These are phyloP conservation scores for Wiebesia pumilae DNA, from an alignment of 1,140 invertebrate species.

Conservation along the genomic window DNA sequence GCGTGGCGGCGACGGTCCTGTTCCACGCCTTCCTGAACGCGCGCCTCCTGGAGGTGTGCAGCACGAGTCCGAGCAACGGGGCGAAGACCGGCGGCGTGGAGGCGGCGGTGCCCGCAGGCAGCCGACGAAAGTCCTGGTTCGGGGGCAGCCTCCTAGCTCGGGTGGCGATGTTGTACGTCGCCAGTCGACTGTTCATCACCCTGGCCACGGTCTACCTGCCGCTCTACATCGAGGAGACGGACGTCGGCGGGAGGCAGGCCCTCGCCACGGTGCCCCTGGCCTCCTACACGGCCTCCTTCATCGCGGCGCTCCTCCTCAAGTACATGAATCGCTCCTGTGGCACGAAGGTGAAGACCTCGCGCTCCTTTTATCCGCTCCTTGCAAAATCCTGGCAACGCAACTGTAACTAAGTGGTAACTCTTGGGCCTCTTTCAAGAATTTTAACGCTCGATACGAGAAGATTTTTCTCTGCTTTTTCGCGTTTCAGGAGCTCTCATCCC, in stretches of 20 bases:
- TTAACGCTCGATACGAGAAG: no score
- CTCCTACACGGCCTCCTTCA: constrained; percentile 89
- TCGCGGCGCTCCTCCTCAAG: constrained; percentile 86
- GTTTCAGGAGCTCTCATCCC: no score
- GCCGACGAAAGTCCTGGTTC: constrained; percentile 56
- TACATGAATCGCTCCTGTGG: constrained; percentile 77
- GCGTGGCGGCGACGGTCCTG: constrained; percentile 75
- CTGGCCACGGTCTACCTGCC: constrained; percentile 91
- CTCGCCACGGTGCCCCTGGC: constrained; percentile 92
- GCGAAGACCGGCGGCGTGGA: neutral
- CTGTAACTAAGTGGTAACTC: no score
- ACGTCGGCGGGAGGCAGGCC: constrained; percentile 75
- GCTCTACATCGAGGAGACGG: constrained; percentile 83
- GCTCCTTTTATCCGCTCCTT: neutral
- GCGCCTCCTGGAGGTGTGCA: constrained; percentile 61
- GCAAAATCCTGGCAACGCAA: no score
- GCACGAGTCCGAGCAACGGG: neutral
- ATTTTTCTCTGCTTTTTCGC: no score
- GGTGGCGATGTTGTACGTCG: constrained; percentile 81
- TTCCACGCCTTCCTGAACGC: constrained; percentile 77
- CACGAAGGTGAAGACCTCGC: constrained; percentile 73
- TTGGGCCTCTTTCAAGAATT: no score
- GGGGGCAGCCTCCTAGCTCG: constrained; percentile 62
- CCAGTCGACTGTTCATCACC: constrained; percentile 88
- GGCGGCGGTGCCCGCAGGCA: constrained; percentile 7